phyloP scores from a whole-genome alignment of 1,140 invertebrate species.

The Zaprionus davidi region DNA sequence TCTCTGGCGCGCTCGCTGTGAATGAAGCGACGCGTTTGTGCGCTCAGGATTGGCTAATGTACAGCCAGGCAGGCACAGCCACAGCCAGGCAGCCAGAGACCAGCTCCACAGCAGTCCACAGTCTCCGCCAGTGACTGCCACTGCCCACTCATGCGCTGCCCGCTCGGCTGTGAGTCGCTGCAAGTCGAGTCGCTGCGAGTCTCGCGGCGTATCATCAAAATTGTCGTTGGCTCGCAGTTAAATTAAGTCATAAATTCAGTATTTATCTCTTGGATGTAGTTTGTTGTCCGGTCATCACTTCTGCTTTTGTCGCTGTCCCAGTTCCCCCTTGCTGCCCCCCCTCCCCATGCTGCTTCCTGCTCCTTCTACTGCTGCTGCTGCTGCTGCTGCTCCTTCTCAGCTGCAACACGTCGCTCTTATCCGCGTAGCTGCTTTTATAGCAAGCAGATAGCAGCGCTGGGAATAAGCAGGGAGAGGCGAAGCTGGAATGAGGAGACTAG shows the following conservation, averaged over 20 bases:
- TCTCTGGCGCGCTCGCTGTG: constrained; percentile 59
- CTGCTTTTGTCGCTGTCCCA: constrained; percentile 71
- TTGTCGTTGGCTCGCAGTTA: constrained; percentile 83
- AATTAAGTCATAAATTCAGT: constrained; percentile 84
- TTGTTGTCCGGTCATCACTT: constrained; percentile 84
- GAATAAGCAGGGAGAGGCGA: neutral
- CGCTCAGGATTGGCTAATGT: constrained; percentile 80
- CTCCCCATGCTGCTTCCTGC: neutral
- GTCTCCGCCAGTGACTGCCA: constrained; percentile 62
- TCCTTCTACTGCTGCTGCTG: constrained; percentile 1
- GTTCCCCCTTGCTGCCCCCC: neutral
- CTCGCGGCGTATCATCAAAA: constrained; percentile 67
- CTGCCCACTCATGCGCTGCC: constrained; percentile 72
- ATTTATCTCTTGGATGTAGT: constrained; percentile 84
- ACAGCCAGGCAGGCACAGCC: constrained; percentile 29
- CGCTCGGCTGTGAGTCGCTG: constrained; percentile 3
- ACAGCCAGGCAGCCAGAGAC: neutral
- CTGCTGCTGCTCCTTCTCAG: neutral
- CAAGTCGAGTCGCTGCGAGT: neutral
- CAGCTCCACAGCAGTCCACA: neutral
- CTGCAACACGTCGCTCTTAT: constrained; percentile 57
- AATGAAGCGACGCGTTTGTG: constrained; percentile 72
- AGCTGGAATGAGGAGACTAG: neutral
- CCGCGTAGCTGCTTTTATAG: constrained; percentile 76
- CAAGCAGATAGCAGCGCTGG: constrained; percentile 58